Evolutionary conservation across 1,140 invertebrate species (phyloP).

Genomic region (Zaprionus ornatus): DNA sequence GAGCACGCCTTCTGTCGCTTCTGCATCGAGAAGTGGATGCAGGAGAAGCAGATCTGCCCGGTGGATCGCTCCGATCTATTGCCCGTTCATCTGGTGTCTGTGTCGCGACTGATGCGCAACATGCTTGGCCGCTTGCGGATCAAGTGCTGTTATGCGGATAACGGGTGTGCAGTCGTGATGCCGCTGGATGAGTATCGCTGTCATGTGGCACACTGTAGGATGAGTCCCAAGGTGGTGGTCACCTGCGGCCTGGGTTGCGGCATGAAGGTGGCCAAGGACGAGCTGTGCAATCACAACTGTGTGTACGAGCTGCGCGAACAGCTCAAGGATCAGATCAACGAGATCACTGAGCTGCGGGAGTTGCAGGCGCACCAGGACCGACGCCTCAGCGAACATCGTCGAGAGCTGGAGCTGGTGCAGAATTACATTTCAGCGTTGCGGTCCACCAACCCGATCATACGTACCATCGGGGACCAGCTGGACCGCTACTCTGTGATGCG

Average conservation of each 20-base stretch:
- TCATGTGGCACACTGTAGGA: conserved; percentile 49
- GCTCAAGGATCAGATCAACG: conserved; percentile 27
- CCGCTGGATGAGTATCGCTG: conserved; percentile 49
- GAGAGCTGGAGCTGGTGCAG: conserved; percentile 64
- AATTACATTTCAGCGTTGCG: conserved; percentile 57
- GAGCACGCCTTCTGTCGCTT: conserved; percentile 59
- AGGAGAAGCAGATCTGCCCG: conserved; percentile 56
- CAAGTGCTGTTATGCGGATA: conserved; percentile 44
- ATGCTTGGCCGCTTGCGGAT: conserved; percentile 58
- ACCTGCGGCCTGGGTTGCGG: conserved; percentile 53
- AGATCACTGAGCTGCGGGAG: conserved; percentile 27
- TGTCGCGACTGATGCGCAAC: conserved; percentile 63
- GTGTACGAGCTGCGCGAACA: conserved; percentile 46
- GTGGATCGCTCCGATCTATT: conserved; percentile 52
- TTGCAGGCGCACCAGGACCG: conserved; percentile 25
- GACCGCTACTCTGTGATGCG: conserved; percentile 62
- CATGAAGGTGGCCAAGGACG: conserved; percentile 62
- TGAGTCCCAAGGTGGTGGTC: conserved; percentile 58
- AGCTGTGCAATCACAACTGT: conserved; percentile 57
- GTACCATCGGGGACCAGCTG: conserved; percentile 60
- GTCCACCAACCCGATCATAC: conserved; percentile 55
- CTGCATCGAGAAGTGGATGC: conserved; percentile 65
- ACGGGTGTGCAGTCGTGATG: conserved; percentile 40
- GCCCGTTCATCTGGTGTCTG: conserved; percentile 34
- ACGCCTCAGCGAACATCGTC: conserved; percentile 34